phyloP scores from a whole-genome alignment of 2,113 vertebrate genomes.

The Pelmatolapia mariae region DNA sequence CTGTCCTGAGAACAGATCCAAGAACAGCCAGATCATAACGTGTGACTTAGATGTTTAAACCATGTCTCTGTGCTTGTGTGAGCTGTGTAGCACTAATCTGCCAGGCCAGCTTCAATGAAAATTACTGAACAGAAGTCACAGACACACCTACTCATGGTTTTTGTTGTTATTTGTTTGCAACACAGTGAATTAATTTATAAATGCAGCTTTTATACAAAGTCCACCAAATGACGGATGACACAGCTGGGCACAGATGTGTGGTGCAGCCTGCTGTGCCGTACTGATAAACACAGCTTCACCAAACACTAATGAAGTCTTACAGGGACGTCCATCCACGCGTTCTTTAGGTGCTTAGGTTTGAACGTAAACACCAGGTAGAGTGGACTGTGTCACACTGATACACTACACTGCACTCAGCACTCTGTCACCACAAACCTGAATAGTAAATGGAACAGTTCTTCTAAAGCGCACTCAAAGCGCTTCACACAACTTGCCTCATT shows the following conservation, averaged over 20 bases:
- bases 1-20: slow-evolving; percentile 86
- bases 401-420: background rate
- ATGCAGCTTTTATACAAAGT: background rate
- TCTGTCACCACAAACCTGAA: background rate
- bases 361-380: background rate
- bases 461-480: background rate
- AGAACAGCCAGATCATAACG: slow-evolving; percentile 84
- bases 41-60: slow-evolving; percentile 3
- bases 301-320: background rate
- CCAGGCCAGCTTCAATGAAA: background rate
- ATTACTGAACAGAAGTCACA: background rate
- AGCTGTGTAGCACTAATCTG: background rate
- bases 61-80: background rate
- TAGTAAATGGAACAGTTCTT: accelerated
- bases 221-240: background rate
- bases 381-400: background rate
- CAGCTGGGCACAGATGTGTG: background rate
- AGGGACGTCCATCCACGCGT: background rate
- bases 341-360: background rate
- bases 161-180: background rate
- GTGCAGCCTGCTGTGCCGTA: background rate
- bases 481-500: background rate
- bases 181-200: background rate
- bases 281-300: background rate
- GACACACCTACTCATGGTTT: background rate